Conservation (phyloP, 1,140 invertebrate genomes). For the Anastrepha ludens region DNA sequence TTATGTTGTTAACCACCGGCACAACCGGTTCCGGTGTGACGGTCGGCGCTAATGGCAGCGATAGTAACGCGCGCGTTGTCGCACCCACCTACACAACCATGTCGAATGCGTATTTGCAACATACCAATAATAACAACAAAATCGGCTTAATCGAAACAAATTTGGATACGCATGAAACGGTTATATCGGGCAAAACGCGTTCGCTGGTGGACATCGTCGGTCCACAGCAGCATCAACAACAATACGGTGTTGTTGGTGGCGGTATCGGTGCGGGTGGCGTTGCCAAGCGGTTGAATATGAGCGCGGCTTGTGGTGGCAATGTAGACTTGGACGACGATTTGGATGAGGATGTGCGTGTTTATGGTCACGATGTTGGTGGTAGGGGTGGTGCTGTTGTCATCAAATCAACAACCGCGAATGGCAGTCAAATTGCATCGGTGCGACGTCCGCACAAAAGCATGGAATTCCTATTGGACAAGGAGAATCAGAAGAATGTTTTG, state of each 20-base stretch:
- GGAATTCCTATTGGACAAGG: constrained; percentile 94
- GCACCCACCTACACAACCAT: constrained; percentile 43
- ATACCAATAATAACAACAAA: constrained; percentile 58
- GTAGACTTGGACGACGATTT: constrained; percentile 54
- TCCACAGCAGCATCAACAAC: constrained; percentile 65
- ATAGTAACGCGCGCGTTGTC: constrained; percentile 62
- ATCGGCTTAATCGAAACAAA: constrained; percentile 89
- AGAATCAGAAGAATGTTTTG: constrained; percentile 86
- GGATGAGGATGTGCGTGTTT: constrained; percentile 53
- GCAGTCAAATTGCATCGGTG: constrained; percentile 67
- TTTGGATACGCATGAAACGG: constrained; percentile 82
- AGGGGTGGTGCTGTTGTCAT: constrained; percentile 58
- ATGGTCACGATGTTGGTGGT: constrained; percentile 48
- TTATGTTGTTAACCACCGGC: constrained; percentile 14
- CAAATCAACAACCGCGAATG: constrained; percentile 54
- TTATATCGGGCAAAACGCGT: constrained; percentile 81
- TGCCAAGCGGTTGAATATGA: constrained; percentile 66
- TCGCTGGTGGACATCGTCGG: constrained; percentile 86
- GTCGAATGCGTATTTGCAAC: constrained; percentile 63
- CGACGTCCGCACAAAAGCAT: constrained; percentile 89
- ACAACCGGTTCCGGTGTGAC: constrained; percentile 12
- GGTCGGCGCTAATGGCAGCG: constrained; percentile 35
- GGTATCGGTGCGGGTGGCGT: neutral
- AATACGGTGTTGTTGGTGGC: constrained; percentile 10
- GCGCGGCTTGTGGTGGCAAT: constrained; percentile 60